Base-by-base conservation (phyloP, 2,113 vertebrate species). In the Petrocephalus zakoni region DNA sequence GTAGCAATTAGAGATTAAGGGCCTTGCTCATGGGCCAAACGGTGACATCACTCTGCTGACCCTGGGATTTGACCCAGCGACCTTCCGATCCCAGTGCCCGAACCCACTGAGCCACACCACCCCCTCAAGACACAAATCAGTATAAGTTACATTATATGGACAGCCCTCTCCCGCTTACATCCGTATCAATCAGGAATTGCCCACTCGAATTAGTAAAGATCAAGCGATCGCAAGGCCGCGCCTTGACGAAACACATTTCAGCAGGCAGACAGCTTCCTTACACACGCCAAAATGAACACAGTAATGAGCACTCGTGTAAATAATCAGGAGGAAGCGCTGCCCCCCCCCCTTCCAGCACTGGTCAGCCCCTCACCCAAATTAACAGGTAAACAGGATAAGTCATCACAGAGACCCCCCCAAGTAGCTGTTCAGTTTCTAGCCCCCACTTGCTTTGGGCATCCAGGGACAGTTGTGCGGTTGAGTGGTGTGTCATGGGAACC, bases 321-420 rank as follows among this genome's bases (percentile, higher is more conserved):
- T 68, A 13, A 25, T 68, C 61, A 68, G 61, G 61, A 10, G 11
- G 53, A 9, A 2, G 53, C 21, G 85, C 55, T n/a, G n/a, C n/a
- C n/a, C n/a, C n/a, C n/a, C n/a, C 53, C 34, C 52, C 29, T 15
- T 49, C 10, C 29, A 17, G 1, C n/a, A 34, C 42, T 83, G 29
- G 25, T 82, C 21, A 13, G 52, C 87, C 37, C 25, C 78, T 55
- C n/a, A 25, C 61, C n/a, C 75, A 53, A 88, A 6, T 42, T 29
- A 1, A 37, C 29, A 25, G 78, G 52, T 61, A 64, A 83, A 61
- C 22, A 84, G 29, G 52, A 42, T 56, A 42, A 81, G 75, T 83
- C 78, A 83, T 61, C 22, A 49, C 21, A 9, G 37, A 88, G 56
- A 88, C 87, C 34, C 53, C 87, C 53, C 53, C 53, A 42, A 75